Evolutionary conservation across 2,797 vertebrate species (phyloP).

Genomic region (Ctenochaetus hawaiiensis): DNA sequence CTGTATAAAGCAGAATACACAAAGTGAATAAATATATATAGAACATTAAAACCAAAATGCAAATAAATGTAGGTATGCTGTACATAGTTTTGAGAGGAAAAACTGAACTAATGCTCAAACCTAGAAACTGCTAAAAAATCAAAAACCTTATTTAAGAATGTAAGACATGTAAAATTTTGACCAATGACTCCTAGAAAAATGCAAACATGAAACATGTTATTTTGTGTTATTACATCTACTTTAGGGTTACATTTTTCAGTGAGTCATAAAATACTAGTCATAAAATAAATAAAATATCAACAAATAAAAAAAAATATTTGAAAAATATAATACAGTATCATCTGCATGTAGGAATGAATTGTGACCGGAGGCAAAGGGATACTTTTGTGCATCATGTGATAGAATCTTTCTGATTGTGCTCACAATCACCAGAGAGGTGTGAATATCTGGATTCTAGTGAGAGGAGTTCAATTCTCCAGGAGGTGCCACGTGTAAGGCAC

Average conservation of each 20-base stretch:
- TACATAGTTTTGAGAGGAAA: background rate
- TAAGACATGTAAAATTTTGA: background rate
- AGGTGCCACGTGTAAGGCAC: no score
- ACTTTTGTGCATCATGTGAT: background rate
- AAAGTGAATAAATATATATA: background rate
- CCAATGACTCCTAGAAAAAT: background rate
- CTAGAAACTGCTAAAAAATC: background rate
- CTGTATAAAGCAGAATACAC: background rate
- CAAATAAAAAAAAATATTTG: background rate
- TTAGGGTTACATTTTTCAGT: background rate
- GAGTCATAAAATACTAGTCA: background rate
- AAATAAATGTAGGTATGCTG: background rate
- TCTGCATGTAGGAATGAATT: constrained; percentile 1
- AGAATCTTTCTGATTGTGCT: background rate
- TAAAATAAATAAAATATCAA: background rate
- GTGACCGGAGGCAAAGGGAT: background rate
- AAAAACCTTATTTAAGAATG: background rate
- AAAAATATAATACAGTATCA: background rate
- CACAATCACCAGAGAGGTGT: background rate
- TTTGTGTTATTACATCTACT: background rate
- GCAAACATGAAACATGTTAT: background rate
- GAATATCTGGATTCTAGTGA: no score
- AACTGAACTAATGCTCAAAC: background rate
- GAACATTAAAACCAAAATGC: constrained; percentile 4
- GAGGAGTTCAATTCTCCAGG: no score